Evolutionary conservation across 2,888 invertebrate genomes (phyloP).

Genomic region (Nymphalis urticae): DNA sequence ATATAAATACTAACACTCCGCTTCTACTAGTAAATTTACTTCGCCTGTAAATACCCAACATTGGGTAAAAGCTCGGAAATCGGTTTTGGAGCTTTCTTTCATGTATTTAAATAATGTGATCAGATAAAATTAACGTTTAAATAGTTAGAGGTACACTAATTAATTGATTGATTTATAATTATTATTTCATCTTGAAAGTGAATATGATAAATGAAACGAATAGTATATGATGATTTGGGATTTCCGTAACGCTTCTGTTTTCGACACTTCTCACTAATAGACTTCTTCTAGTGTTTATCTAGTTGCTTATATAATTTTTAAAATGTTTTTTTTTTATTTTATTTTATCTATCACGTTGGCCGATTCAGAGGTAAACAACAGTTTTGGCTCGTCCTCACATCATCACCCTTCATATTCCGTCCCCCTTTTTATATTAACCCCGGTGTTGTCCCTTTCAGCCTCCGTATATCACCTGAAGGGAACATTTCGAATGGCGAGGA

Average conservation of each 20-base stretch:
- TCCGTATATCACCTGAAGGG: conserved; percentile 82
- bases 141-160: neutral
- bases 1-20: too few species aligned
- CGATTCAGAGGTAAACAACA: conserved; percentile 75
- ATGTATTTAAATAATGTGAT: too few species aligned
- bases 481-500: conserved; percentile 84
- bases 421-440: conserved; percentile 69
- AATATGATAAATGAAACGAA: too few species aligned
- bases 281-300: conserved; percentile 15
- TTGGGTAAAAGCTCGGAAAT: too few species aligned
- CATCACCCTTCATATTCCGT: conserved; percentile 52
- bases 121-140: too few species aligned
- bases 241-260: neutral
- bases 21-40: too few species aligned
- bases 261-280: conserved; percentile 1
- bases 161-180: neutral
- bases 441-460: conserved; percentile 82
- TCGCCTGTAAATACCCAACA: too few species aligned
- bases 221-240: neutral
- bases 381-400: conserved; percentile 56
- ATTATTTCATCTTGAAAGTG: neutral
- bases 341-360: conserved; percentile 66
- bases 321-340: conserved; percentile 51
- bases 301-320: conserved; percentile 44
- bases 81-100: too few species aligned